A percentile compares a stretch with the other conserved stretches of the same genome.
Evolutionary conservation across 1,140 invertebrate species (phyloP).

Genomic region (Sarcophaga peregrina): DNA sequence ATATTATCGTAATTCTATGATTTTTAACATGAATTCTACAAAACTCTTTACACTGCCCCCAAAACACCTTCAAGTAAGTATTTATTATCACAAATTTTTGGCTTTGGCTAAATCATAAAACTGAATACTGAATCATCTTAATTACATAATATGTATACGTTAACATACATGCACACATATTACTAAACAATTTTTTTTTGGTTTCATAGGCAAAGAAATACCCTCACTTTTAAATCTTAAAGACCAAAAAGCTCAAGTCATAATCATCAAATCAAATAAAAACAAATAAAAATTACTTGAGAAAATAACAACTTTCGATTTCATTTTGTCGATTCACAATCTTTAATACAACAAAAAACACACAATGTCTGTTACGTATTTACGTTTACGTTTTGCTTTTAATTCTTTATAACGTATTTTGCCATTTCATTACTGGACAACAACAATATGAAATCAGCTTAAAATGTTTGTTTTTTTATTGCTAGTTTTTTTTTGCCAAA

Average conservation of each 20-base stretch:
- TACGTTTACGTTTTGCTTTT: not conserved
- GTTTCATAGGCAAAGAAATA: not conserved
- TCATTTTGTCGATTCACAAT: not conserved
- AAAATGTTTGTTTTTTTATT: not conserved
- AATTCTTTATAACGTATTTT: not conserved
- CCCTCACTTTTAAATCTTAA: not conserved
- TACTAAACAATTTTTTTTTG: no score
- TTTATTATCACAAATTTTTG: no score
- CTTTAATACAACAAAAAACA: not conserved
- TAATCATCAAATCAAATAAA: slow-evolving; percentile 15
- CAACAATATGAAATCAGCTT: not conserved
- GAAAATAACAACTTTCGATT: slow-evolving; percentile 15
- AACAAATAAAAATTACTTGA: slow-evolving; percentile 9
- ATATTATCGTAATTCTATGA: no score
- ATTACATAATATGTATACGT: no score
- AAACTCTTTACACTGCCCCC: no score
- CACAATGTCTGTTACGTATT: no score
- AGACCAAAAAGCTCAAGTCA: not conserved
- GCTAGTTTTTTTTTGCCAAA: not conserved
- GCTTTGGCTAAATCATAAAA: no score
- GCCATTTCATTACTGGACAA: not conserved
- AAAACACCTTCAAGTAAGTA: no score
- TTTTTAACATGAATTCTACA: no score
- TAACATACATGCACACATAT: no score
- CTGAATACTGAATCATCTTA: no score